These are phyloP conservation scores for Cephalotes varians DNA, from an alignment of 2,888 invertebrate species.

Conservation along the genomic window DNA sequence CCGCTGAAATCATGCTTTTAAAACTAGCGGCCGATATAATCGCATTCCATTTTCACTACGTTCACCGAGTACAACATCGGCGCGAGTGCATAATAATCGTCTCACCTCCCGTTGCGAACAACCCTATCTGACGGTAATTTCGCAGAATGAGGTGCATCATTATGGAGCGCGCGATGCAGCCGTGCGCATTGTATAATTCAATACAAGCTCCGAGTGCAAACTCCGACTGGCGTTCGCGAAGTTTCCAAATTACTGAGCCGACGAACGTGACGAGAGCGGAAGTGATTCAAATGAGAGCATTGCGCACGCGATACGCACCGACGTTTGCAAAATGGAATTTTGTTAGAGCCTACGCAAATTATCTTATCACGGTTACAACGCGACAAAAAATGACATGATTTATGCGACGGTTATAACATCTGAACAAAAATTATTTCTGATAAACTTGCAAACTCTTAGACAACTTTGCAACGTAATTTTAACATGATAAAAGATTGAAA, in stretches of 20 bases:
- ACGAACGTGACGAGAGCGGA: conserved; percentile 38
- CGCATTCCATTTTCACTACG: conserved; percentile 26
- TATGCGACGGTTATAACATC: not conserved
- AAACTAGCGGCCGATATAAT: conserved; percentile 31
- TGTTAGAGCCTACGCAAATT: not conserved
- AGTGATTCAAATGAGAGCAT: conserved; percentile 35
- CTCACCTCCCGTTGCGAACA: conserved; percentile 50
- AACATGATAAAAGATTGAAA: too few relatives aligned
- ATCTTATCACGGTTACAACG: not conserved
- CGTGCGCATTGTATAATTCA: conserved; percentile 56
- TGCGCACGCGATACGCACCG: not conserved
- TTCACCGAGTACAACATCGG: not conserved
- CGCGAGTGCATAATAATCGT: conserved; percentile 36
- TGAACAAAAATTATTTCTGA: not conserved
- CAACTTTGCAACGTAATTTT: too few relatives aligned
- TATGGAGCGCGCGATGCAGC: conserved; percentile 36
- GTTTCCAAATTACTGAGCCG: conserved; percentile 54
- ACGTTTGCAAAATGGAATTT: conserved; percentile 33
- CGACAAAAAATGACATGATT: not conserved
- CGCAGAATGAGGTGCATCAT: conserved; percentile 60
- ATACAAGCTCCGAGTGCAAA: conserved; percentile 58
- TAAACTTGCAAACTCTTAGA: not conserved
- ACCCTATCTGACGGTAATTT: conserved; percentile 64
- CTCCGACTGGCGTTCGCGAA: conserved; percentile 56
- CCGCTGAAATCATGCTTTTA: conserved; percentile 4